Percentiles rank a stretch among this genome's conserved stretches.
phyloP scores from a whole-genome alignment of 2,797 vertebrate species.

The Enteromius viviparus region DNA sequence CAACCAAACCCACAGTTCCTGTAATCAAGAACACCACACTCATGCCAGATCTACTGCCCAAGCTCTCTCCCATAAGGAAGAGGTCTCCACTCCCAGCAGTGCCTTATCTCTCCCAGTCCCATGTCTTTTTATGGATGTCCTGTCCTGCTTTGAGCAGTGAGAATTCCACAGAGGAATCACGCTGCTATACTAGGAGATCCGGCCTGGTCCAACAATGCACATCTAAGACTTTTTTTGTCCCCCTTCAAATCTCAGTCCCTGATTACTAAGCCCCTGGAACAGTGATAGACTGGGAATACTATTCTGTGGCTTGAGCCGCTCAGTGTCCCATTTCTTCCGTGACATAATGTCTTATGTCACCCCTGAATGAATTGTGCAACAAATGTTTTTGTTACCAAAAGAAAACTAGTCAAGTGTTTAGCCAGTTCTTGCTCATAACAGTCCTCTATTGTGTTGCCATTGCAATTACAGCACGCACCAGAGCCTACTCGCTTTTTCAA shows the following conservation, averaged over 20 bases:
- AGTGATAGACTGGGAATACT: constrained; percentile 17
- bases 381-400: constrained; percentile 27
- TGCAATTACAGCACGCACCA: background rate
- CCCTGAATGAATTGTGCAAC: constrained; percentile 19
- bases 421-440: background rate
- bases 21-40: constrained; percentile 20
- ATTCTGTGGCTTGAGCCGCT: constrained; percentile 33
- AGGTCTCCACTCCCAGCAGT: constrained; percentile 2
- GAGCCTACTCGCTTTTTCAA: background rate
- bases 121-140: constrained; percentile 49
- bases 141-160: constrained; percentile 38
- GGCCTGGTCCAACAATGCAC: constrained; percentile 30
- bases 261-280: constrained; percentile 29
- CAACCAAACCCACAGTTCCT: constrained; percentile 24
- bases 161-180: constrained; percentile 35
- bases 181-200: constrained; percentile 49
- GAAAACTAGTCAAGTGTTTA: constrained; percentile 14
- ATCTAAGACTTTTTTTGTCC: constrained; percentile 30
- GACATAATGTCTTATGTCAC: constrained; percentile 51
- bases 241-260: constrained; percentile 10
- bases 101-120: constrained; percentile 22
- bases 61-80: background rate
- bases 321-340: constrained; percentile 26
- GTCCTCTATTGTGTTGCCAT: background rate
- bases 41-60: constrained; percentile 8